A percentile compares a stretch with the other conserved stretches of the same genome.
These are phyloP conservation scores for Crax fasciolata DNA, from an alignment of 2,797 vertebrate genomes.

Conservation along the genomic window DNA sequence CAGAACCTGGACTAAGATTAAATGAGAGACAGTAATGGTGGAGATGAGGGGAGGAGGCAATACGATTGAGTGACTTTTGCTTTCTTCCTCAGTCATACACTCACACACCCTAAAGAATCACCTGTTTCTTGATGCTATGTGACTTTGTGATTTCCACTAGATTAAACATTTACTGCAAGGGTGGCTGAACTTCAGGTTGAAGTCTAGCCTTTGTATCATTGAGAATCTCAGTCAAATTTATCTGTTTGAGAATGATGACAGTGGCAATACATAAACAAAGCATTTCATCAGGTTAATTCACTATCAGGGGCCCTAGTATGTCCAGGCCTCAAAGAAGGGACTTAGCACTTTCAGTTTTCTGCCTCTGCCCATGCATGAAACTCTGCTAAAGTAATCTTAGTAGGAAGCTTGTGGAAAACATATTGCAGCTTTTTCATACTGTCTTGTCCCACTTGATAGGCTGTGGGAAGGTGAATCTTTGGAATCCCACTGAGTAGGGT, in stretches of 20 bases:
- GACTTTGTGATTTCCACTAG: slow-evolving; percentile 42
- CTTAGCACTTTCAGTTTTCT: neutral
- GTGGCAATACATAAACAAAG: neutral
- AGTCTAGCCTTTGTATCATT: neutral
- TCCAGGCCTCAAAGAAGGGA: neutral
- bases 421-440: neutral
- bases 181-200: neutral
- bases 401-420: neutral
- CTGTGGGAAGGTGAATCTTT: no score
- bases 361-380: neutral
- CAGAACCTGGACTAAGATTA: slow-evolving; percentile 21
- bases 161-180: neutral
- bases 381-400: neutral
- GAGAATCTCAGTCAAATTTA: slow-evolving; percentile 11
- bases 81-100: slow-evolving; percentile 17
- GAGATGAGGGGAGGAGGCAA: slow-evolving; percentile 8
- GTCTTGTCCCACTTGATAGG: no score
- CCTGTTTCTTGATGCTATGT: neutral
- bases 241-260: neutral
- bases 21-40: neutral
- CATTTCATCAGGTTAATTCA: neutral
- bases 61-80: slow-evolving; percentile 38
- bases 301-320: neutral
- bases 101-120: neutral
- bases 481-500: no score